Evolutionary conservation across 2,888 invertebrate species (phyloP), one percentile per base, ranked within the genome.

Genomic region (Epirrita christyi): DNA sequence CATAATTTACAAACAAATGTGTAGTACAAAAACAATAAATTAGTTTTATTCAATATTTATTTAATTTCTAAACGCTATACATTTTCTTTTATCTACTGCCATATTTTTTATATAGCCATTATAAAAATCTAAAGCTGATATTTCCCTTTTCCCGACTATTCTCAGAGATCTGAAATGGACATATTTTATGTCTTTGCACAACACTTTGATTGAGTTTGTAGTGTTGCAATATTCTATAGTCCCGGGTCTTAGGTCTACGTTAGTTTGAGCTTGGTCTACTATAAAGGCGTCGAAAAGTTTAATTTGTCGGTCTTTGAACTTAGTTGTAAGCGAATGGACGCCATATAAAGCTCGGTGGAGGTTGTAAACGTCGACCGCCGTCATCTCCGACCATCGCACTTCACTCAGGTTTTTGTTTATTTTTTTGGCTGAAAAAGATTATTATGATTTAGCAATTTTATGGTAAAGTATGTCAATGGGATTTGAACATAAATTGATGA

Each of bases 121-220:
- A 83, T 94, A 94, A 90, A 98, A 98, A 78, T 97, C 97, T 69
- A 85, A 73, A 2, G 97, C 96, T 47, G 92, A 93, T 94, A 98
- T 96, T 70, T 93, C 88, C 80, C 93, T 95, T 79, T 94, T 95
- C 8, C 95, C 95, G 66, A 94, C 89, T 57, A 97, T 82, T 73
- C 94, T 93, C 54, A 97, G 67, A 68, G 93, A 93, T 66, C 87
- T 88, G 55, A 96, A 93, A 80, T 94, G 93, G 59, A 97, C 85
- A 87, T 93, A 95, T 66, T 87, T 93, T 49, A 90, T 89, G 73
- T 94, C 93, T 64, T 92, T 93, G 86, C 97, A 97, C 53, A 93
- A 86, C 32, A 97, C 93, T 76, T 93, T 91, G 51, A 97, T 80
- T 14, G 92, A 83, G 73, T 94, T 93, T 6, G 76, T 86, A 47